Percentiles rank a stretch among this genome's conserved stretches.
Conservation (phyloP, 1,140 invertebrate species). For the Acromyrmex charruanus region DNA sequence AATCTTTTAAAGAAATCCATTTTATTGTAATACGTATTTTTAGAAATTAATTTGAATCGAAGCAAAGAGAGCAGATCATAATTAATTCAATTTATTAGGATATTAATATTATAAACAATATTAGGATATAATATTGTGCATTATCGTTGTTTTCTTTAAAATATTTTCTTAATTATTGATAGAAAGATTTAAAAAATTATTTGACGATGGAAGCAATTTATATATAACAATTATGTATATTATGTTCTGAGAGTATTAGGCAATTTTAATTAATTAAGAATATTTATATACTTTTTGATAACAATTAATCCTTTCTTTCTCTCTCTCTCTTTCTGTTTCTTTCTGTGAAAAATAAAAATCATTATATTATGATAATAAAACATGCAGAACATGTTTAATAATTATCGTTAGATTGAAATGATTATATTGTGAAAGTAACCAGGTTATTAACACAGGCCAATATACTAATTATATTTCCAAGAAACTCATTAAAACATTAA, state of each 20-base stretch:
- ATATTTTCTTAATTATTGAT: neutral
- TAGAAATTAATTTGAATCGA: conserved; percentile 1
- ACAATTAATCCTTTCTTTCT: neutral
- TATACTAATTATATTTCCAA: conserved; percentile 41
- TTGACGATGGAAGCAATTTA: neutral
- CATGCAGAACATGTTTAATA: neutral
- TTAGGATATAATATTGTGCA: neutral
- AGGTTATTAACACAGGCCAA: conserved; percentile 12
- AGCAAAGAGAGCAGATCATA: neutral
- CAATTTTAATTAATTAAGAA: neutral
- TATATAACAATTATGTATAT: neutral
- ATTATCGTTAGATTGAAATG: neutral
- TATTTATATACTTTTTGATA: neutral
- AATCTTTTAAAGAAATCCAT: conserved; percentile 18
- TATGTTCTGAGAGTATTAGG: neutral
- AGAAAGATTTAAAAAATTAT: neutral
- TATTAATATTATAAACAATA: neutral
- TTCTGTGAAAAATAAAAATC: neutral
- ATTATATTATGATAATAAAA: conserved; percentile 11
- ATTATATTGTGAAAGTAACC: conserved; percentile 27
- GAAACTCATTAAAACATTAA: conserved; percentile 61
- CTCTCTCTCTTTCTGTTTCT: neutral
- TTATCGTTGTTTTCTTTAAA: neutral
- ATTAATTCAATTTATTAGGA: neutral
- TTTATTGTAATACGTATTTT: neutral